Percentiles rank a stretch among this genome's conserved stretches.
These are phyloP conservation scores for Hemibates koningsi DNA, from an alignment of 2,113 vertebrate genomes.

Conservation along the genomic window DNA sequence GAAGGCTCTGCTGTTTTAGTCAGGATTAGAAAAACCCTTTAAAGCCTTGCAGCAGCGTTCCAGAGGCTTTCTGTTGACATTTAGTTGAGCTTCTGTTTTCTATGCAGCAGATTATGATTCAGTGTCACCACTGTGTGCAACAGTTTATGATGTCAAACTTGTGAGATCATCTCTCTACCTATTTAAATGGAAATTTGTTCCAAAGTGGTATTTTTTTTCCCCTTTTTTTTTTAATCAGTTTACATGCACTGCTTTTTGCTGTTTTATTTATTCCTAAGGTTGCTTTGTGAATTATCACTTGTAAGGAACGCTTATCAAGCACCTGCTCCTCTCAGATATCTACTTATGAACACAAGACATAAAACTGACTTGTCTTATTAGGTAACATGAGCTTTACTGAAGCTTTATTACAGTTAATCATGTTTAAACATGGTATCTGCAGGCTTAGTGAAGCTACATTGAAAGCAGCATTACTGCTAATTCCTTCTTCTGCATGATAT, in stretches of 20 bases:
- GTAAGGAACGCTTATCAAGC: background rate
- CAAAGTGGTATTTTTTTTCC: rapidly evolving
- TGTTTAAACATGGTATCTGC: slow-evolving; percentile 30
- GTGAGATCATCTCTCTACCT: background rate
- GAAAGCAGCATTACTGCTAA: slow-evolving; percentile 17
- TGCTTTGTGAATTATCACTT: background rate
- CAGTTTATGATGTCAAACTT: slow-evolving; percentile 28
- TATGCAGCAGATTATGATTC: slow-evolving; percentile 20
- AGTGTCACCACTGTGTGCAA: background rate
- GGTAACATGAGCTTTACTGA: slow-evolving; percentile 24
- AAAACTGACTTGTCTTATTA: background rate
- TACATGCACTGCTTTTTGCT: background rate
- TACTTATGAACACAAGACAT: background rate
- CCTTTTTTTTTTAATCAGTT: background rate
- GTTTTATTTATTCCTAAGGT: background rate
- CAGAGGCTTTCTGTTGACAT: slow-evolving; percentile 34
- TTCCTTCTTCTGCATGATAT: slow-evolving; percentile 13
- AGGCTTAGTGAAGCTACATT: slow-evolving; percentile 12
- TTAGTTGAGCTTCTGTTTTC: slow-evolving; percentile 27
- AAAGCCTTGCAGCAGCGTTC: slow-evolving; percentile 19
- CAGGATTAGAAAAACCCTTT: slow-evolving; percentile 33
- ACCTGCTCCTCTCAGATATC: background rate
- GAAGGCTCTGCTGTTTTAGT: slow-evolving; percentile 52
- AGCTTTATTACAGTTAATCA: slow-evolving; percentile 33
- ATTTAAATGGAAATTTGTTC: background rate